These are phyloP conservation scores for Maconellicoccus hirsutus DNA, from an alignment of 1,140 invertebrate genomes.

Conservation along the genomic window DNA sequence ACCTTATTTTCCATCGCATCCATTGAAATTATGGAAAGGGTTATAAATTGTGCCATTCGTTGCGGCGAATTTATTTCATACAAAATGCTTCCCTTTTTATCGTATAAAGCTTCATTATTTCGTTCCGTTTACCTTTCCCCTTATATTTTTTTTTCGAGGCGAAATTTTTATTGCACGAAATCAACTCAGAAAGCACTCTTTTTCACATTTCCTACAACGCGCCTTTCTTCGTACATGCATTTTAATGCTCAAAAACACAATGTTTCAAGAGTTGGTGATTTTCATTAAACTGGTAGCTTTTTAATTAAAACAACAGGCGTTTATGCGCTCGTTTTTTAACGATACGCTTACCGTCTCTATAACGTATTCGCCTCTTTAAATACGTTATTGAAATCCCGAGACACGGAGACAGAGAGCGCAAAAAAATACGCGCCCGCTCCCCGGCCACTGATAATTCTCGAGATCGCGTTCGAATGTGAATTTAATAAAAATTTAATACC, in stretches of 20 bases:
- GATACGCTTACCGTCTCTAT: background rate
- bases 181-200: background rate
- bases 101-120: conserved; percentile 1
- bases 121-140: background rate
- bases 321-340: background rate
- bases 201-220: background rate
- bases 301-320: background rate
- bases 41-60: conserved; percentile 1
- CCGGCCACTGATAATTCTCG: background rate
- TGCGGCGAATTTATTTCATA: conserved; percentile 4
- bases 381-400: background rate
- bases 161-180: background rate
- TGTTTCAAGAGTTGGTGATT: background rate
- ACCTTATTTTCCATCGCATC: background rate
- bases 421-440: background rate
- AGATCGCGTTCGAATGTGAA: background rate
- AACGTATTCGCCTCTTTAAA: background rate
- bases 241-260: background rate
- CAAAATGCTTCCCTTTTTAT: background rate
- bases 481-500: conserved; percentile 6
- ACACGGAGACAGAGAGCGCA: too few species aligned
- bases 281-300: background rate
- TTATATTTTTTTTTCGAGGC: background rate
- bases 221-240: too few species aligned
- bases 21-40: conserved; percentile 8